A percentile compares a stretch with the other conserved stretches of the same genome.
Conservation (phyloP, 2,797 vertebrate species). For the Pelobates cultripes region DNA sequence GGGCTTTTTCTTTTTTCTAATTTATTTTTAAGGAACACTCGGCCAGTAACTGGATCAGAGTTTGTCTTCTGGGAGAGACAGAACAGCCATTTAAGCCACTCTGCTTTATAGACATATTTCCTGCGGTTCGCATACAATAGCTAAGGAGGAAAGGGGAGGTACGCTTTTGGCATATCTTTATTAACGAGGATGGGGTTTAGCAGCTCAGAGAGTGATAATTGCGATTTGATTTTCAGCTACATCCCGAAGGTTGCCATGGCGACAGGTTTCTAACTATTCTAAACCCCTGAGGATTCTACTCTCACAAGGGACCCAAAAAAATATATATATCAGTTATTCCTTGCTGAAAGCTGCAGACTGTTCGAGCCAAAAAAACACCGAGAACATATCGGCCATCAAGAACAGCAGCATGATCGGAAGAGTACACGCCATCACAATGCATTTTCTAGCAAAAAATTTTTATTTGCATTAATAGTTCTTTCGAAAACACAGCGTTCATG, state of each 20-base stretch:
- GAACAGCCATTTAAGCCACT: background rate
- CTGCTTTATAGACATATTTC: background rate
- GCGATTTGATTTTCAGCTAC: constrained; percentile 9
- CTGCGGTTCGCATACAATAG: background rate
- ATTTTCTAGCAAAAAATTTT: too few relatives aligned
- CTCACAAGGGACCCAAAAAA: background rate
- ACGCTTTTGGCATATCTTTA: background rate
- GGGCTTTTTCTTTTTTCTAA: too few relatives aligned
- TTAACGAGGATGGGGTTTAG: background rate
- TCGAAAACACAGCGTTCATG: too few relatives aligned
- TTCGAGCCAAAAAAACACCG: too few relatives aligned
- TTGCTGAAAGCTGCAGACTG: background rate
- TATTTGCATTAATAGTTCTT: too few relatives aligned
- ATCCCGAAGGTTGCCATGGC: constrained; percentile 15
- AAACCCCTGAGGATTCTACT: background rate
- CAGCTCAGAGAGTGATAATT: constrained; percentile 8
- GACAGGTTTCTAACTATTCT: background rate
- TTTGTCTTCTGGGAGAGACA: too few relatives aligned
- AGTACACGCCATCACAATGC: too few relatives aligned
- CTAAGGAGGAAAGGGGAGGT: background rate
- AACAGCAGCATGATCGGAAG: background rate
- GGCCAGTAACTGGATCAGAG: too few relatives aligned
- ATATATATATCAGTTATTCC: background rate
- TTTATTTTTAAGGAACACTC: too few relatives aligned
- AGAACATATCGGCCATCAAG: too few relatives aligned